Conservation (phyloP, 2,113 vertebrate species). For the Nycticebus coucang region DNA sequence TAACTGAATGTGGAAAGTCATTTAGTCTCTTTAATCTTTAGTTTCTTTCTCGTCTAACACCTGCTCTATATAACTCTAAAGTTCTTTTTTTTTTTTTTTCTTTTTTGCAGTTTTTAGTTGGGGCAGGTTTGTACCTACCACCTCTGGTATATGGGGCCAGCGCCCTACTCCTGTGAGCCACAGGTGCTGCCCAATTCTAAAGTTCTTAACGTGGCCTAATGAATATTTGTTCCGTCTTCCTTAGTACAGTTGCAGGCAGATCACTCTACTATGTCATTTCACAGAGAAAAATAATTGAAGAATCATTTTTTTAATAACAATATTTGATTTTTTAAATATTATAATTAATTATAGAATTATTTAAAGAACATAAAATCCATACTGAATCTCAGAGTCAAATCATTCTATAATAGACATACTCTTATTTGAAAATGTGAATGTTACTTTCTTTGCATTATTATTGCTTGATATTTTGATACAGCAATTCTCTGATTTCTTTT, state of each 20-base stretch:
- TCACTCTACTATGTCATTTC: slow-evolving; percentile 28
- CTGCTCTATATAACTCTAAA: slow-evolving; percentile 6
- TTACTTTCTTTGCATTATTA: no score
- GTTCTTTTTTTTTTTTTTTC: no score
- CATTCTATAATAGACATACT: no score
- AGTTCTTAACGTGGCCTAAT: slow-evolving; percentile 54
- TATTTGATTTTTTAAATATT: slow-evolving; percentile 36
- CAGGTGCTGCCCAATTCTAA: neutral
- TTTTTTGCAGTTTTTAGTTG: no score
- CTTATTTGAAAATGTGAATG: no score
- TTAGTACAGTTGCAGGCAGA: slow-evolving; percentile 14
- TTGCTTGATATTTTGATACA: no score
- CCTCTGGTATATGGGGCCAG: no score
- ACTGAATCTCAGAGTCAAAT: no score
- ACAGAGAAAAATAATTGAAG: slow-evolving; percentile 18
- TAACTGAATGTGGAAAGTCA: slow-evolving; percentile 62
- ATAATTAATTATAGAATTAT: slow-evolving; percentile 40
- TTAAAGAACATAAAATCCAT: neutral
- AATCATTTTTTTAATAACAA: slow-evolving; percentile 34
- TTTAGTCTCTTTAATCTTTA: slow-evolving; percentile 51
- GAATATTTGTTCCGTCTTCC: slow-evolving; percentile 24
- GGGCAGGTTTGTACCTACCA: no score
- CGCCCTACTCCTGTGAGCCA: no score
- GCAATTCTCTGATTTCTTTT: no score
- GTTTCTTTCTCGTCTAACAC: slow-evolving; percentile 59